These are phyloP conservation scores for Laticauda colubrina DNA, from an alignment of 2,113 vertebrate genomes.

Conservation along the genomic window DNA sequence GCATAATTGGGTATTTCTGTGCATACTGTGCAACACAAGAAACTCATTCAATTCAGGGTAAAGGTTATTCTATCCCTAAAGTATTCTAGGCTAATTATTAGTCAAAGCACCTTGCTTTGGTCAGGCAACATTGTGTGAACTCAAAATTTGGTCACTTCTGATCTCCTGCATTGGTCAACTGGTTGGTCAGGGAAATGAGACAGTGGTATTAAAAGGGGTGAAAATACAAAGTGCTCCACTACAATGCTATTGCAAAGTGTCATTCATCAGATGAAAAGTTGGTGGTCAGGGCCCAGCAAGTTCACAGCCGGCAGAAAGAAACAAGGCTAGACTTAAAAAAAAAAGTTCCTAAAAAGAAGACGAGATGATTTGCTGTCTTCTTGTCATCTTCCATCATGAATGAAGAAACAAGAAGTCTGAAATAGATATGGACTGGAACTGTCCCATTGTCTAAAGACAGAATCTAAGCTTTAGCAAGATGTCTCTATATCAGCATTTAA, in stretches of 20 bases:
- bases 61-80: background rate
- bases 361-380: background rate
- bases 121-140: background rate
- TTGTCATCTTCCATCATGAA: background rate
- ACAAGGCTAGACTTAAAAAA: background rate
- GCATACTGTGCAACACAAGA: background rate
- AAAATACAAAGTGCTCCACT: background rate
- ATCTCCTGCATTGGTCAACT: background rate
- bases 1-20: background rate
- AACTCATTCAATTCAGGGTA: background rate
- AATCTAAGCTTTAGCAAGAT: background rate
- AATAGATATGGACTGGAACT: background rate
- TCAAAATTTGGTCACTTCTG: background rate
- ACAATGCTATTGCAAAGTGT: background rate
- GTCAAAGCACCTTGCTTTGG: background rate
- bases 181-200: background rate
- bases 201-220: background rate
- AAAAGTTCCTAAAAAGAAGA: background rate
- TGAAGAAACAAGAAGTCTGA: background rate
- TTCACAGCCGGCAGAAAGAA: background rate
- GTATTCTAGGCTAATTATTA: background rate
- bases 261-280: background rate
- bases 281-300: background rate
- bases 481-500: background rate
- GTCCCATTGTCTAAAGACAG: background rate